phyloP scores from a whole-genome alignment of 2,113 vertebrate species.

The Gymnobelideus leadbeateri region DNA sequence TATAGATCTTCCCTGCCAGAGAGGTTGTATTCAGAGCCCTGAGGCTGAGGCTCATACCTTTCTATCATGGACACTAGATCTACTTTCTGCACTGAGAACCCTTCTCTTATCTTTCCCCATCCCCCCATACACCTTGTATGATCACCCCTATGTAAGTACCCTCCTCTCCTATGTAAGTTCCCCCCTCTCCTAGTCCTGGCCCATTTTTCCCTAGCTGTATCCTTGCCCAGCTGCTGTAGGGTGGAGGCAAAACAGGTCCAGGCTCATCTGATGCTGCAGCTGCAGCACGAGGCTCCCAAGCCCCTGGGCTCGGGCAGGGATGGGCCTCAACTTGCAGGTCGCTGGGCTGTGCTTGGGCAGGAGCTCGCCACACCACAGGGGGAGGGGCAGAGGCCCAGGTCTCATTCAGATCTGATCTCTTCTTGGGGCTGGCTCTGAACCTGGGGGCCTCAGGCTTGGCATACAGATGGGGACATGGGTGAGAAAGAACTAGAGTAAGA shows the following conservation, averaged over 20 bases:
- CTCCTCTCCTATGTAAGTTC: too few relatives aligned
- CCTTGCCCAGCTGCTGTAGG: conserved; percentile 76
- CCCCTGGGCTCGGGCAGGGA: conserved; percentile 78
- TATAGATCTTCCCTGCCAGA: neutral
- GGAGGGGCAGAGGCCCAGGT: conserved; percentile 70
- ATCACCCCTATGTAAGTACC: neutral
- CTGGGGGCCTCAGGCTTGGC: conserved; percentile 73
- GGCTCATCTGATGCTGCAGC: conserved; percentile 78
- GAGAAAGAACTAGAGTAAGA: conserved; percentile 72
- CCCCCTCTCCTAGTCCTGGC: conserved; percentile 31
- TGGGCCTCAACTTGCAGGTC: conserved; percentile 77
- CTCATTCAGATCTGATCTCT: conserved; percentile 72
- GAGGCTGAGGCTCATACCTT: neutral
- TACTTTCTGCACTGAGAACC: conserved; percentile 9
- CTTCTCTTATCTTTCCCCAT: neutral
- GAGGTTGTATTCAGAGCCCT: neutral
- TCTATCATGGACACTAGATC: neutral
- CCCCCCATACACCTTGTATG: neutral
- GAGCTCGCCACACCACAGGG: conserved; percentile 62
- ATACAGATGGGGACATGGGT: conserved; percentile 76
- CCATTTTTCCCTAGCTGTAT: conserved; percentile 66
- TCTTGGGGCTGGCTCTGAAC: conserved; percentile 39
- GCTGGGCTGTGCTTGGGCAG: conserved; percentile 59
- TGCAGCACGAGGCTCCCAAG: conserved; percentile 76
- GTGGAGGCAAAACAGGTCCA: conserved; percentile 77